phyloP scores from a whole-genome alignment of 2,797 vertebrate genomes.

The Scarus forsteni region DNA sequence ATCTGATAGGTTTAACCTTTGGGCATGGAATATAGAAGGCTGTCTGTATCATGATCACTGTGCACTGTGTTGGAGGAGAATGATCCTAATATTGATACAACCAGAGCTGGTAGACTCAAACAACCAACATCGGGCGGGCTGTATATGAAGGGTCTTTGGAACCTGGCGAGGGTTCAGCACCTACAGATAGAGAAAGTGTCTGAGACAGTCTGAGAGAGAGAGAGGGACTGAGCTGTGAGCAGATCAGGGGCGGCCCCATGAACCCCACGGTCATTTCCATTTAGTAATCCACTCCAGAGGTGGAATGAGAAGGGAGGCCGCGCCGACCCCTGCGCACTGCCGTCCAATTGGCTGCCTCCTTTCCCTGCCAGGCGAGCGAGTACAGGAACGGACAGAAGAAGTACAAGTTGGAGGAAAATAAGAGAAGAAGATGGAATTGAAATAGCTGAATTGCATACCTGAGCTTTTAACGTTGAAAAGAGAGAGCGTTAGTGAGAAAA shows the following conservation, averaged over 20 bases:
- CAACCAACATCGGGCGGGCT: conserved; percentile 14
- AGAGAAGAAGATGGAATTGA: conserved; percentile 31
- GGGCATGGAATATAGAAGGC: conserved; percentile 12
- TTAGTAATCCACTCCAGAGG: conserved; percentile 67
- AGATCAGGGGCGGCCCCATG: conserved; percentile 47
- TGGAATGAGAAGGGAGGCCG: conserved; percentile 65
- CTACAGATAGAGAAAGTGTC: conserved; percentile 19
- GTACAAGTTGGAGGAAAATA: conserved; percentile 37
- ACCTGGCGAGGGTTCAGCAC: conserved; percentile 22
- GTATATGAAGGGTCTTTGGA: conserved; percentile 25
- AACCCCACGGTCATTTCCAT: conserved; percentile 69
- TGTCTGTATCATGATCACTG: conserved; percentile 8
- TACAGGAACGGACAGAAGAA: conserved; percentile 8
- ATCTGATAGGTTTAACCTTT: conserved; percentile 38
- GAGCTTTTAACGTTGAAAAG: conserved; percentile 15
- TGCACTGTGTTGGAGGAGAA: conserved; percentile 19
- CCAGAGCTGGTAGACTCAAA: conserved; percentile 25
- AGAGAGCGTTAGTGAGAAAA: conserved; percentile 1
- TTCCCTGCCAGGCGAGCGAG: background rate
- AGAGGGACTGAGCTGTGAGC: conserved; percentile 34
- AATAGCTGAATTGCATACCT: conserved; percentile 17
- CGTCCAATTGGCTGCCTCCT: conserved; percentile 36
- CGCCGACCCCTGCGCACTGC: conserved; percentile 38
- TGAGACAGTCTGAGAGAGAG: conserved; percentile 1
- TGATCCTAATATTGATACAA: conserved; percentile 46